Conservation (phyloP, 2,797 vertebrate genomes). For the Tiaroga cobitis region DNA sequence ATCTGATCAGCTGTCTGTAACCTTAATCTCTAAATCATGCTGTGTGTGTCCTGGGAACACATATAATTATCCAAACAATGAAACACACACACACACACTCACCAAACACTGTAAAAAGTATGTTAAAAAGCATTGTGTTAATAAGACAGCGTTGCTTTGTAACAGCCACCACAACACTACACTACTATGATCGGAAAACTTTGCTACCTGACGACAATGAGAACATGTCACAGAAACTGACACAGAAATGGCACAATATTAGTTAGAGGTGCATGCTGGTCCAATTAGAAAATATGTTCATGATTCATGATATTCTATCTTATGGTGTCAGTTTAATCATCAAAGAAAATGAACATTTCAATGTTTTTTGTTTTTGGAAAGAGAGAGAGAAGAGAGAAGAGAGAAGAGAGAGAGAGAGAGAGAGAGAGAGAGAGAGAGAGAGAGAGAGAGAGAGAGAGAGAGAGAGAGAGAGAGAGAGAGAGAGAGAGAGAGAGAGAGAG, state of each 20-base stretch:
- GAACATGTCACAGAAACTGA: background rate
- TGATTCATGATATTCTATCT: background rate
- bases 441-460: background rate
- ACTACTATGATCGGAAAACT: constrained; percentile 2
- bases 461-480: background rate
- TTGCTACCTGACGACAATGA: background rate
- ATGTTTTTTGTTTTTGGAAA: background rate
- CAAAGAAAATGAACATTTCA: constrained; percentile 4
- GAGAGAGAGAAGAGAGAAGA: background rate
- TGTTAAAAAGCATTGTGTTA: background rate
- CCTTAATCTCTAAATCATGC: constrained; percentile 2
- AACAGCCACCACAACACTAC: background rate
- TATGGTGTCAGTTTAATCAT: background rate
- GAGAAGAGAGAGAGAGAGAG: background rate
- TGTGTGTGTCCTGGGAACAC: background rate
- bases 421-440: background rate
- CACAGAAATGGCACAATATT: background rate
- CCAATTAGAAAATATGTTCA: background rate
- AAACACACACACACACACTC: background rate
- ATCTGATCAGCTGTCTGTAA: constrained; percentile 15
- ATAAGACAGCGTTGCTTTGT: background rate
- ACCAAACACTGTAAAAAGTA: background rate
- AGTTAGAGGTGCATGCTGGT: background rate
- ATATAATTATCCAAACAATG: background rate
- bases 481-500: background rate